phyloP scores from a whole-genome alignment of 2,797 vertebrate species.

The Vultur gryphus region DNA sequence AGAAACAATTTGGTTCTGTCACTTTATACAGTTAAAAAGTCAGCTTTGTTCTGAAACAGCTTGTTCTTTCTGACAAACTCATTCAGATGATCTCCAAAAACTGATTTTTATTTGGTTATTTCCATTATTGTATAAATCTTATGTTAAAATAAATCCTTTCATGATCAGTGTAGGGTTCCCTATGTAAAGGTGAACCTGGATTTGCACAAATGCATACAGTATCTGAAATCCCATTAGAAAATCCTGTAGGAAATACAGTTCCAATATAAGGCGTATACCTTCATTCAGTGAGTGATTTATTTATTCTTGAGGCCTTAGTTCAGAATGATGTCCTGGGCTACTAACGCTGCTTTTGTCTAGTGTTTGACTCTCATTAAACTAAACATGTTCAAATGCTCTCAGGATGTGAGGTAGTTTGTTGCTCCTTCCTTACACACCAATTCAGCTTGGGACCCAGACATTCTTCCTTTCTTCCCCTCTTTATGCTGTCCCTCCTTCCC shows the following conservation, averaged over 20 bases:
- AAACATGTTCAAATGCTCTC: background rate
- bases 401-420: background rate
- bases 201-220: background rate
- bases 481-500: background rate
- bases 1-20: background rate
- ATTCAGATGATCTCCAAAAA: background rate
- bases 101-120: background rate
- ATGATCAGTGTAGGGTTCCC: background rate
- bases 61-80: background rate
- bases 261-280: background rate
- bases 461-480: background rate
- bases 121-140: background rate
- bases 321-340: background rate
- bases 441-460: background rate
- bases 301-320: background rate
- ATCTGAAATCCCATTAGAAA: background rate
- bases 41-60: background rate
- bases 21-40: background rate
- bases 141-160: background rate
- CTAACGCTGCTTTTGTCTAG: background rate
- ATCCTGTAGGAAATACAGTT: background rate
- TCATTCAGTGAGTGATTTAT: background rate
- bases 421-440: background rate
- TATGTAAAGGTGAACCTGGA: background rate
- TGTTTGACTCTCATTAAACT: background rate